Base-by-base conservation (phyloP, 37 sponge, comb jelly and placozoan genomes). In the Chondrilla cf. caribensis region DNA sequence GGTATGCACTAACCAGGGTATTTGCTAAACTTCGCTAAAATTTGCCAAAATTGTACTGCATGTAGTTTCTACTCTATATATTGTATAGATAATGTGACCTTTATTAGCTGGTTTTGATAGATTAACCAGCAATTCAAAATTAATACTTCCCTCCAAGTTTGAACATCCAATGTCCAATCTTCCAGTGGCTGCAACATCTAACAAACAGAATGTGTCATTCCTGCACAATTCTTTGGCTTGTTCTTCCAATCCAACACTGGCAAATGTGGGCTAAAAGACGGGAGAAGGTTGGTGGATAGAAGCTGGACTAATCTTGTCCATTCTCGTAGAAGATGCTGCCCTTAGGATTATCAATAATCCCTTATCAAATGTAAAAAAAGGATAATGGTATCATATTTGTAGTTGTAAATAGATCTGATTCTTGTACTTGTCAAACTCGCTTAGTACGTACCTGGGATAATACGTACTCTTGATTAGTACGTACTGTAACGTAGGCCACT, bases 131-230 rank as follows among this genome's bases (percentile, higher is more conserved):
- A 26, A 9, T 78, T 51, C 78, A 51, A 78, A 38, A 17, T 3
- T 21, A n/a, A 51, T 54, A 14, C 35, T 38, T 78, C 39, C 40
- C 15, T 39, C 2, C 22, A 78, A 21, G n/a, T 47, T 78, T 7
- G 54, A 31, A 9, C 39, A 26, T 8, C 78, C 78, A 29, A 78
- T 78, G n/a, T 78, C 78, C 51, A 78, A 14, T 38, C 78, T 32
- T 21, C 78, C 78, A 43, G 78, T 78, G 7, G 39, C 78, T 42
- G 78, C 78, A 8, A 78, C 43, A 21, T 78, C 78, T 21, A 43
- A 78, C 31, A 78, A 29, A 42, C 78, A 78, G 25, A n/a, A n/a
- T 8, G 24, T 43, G 39, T 78, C 55, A 51, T 22, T 47, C 51
- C 15, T n/a, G 39, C 78, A 78, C 57, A 78, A 18, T 25, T n/a